phyloP scores from a whole-genome alignment of 2,888 invertebrate genomes.

The Hyposoter didymator region DNA sequence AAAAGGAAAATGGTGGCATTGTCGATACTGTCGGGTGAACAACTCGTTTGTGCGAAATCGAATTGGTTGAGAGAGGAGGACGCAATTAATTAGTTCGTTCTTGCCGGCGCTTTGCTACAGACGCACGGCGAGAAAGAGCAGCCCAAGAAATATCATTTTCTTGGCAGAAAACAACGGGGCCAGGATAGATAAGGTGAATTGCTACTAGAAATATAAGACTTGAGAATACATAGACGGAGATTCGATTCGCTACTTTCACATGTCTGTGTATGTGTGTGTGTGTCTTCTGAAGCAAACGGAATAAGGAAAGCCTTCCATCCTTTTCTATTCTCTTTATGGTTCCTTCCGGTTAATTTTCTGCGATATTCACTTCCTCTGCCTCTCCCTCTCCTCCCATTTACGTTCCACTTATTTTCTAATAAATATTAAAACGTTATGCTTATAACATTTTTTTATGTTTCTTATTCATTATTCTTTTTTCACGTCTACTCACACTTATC shows the following conservation, averaged over 20 bases:
- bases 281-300: slow-evolving; percentile 37
- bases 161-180: slow-evolving; percentile 50
- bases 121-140: slow-evolving; percentile 70
- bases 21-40: slow-evolving; percentile 70
- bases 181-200: slow-evolving; percentile 19
- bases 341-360: slow-evolving; percentile 46
- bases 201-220: slow-evolving; percentile 10
- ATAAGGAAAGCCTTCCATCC: slow-evolving; percentile 38
- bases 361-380: slow-evolving; percentile 29
- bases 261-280: background rate
- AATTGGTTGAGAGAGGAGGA: slow-evolving; percentile 77
- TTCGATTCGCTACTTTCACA: slow-evolving; percentile 25
- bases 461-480: slow-evolving; percentile 37
- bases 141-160: slow-evolving; percentile 76
- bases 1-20: slow-evolving; percentile 18
- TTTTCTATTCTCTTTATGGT: slow-evolving; percentile 38
- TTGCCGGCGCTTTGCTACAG: slow-evolving; percentile 79
- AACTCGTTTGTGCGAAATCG: slow-evolving; percentile 82
- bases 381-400: background rate
- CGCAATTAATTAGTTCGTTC: slow-evolving; percentile 82
- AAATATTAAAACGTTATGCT: slow-evolving; percentile 37
- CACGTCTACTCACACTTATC: slow-evolving; percentile 2
- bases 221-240: slow-evolving; percentile 23
- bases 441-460: slow-evolving; percentile 27
- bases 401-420: slow-evolving; percentile 60